phyloP scores from a whole-genome alignment of 2,888 invertebrate genomes.

The Noctua janthina region DNA sequence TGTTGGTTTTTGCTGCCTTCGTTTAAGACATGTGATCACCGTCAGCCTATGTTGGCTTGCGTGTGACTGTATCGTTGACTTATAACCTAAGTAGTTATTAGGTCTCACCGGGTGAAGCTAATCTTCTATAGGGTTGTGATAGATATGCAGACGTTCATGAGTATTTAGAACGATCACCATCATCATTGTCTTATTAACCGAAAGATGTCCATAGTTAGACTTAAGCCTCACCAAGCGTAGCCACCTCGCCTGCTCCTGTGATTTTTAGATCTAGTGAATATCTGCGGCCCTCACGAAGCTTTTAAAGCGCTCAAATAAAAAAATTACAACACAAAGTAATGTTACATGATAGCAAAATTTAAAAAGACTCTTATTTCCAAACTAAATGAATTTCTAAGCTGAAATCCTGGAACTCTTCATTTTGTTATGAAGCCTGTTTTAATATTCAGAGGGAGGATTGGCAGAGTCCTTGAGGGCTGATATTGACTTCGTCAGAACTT shows the following conservation, averaged over 20 bases:
- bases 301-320: background rate
- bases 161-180: background rate
- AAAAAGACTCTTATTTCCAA: conserved; percentile 1
- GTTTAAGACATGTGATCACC: background rate
- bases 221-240: background rate
- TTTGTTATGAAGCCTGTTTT: conserved; percentile 39
- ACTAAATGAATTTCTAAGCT: conserved; percentile 15
- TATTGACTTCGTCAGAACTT: conserved; percentile 33
- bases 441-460: conserved; percentile 50
- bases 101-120: background rate
- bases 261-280: background rate
- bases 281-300: background rate
- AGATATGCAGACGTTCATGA: background rate
- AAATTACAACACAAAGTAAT: background rate
- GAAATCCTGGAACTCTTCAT: conserved; percentile 23
- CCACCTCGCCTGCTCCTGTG: background rate
- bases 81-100: background rate
- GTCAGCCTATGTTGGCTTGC: background rate
- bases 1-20: background rate
- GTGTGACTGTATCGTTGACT: background rate
- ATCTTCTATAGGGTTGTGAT: background rate
- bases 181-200: background rate
- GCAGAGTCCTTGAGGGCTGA: conserved; percentile 30
- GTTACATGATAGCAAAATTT: background rate
- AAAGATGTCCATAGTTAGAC: background rate